phyloP scores from a whole-genome alignment of 2,888 invertebrate species.

The Ochropleura plecta region DNA sequence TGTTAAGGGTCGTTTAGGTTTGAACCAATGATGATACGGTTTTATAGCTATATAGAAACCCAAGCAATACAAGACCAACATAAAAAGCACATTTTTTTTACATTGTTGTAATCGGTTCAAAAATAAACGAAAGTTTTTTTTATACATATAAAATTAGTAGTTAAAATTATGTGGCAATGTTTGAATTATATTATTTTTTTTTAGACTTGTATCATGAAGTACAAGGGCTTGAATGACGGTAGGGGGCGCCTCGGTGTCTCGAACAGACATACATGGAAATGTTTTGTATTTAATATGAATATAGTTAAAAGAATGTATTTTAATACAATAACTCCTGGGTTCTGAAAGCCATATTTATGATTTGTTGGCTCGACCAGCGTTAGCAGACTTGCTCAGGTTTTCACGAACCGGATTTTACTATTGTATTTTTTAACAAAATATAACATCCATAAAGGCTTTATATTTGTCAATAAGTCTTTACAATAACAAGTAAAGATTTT shows the following conservation, averaged over 20 bases:
- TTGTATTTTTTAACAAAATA: conserved; percentile 16
- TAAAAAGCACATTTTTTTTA: not conserved
- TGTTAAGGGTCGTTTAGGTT: not conserved
- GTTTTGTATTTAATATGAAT: conserved; percentile 13
- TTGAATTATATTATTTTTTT: conserved; percentile 63
- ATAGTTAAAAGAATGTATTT: conserved; percentile 39
- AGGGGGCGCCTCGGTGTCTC: conserved; percentile 43
- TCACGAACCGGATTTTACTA: not conserved
- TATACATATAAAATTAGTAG: conserved; percentile 52
- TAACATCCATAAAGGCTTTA: conserved; percentile 11
- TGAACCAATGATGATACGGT: not conserved
- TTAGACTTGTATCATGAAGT: conserved; percentile 64
- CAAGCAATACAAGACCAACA: not conserved
- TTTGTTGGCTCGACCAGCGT: too few species aligned
- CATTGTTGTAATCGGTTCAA: conserved; percentile 18
- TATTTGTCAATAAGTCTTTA: conserved; percentile 20
- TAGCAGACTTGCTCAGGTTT: not conserved
- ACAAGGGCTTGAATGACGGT: conserved; percentile 51
- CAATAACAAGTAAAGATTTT: conserved; percentile 24
- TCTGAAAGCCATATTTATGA: conserved; percentile 6
- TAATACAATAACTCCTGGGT: conserved; percentile 7
- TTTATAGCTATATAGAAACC: conserved; percentile 2
- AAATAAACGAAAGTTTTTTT: conserved; percentile 34
- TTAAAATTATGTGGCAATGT: conserved; percentile 70
- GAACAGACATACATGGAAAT: conserved; percentile 11